Evolutionary conservation across 2,797 vertebrate species (phyloP), one percentile per base, ranked within the genome.

Genomic region (Poeciliopsis presidionis): DNA sequence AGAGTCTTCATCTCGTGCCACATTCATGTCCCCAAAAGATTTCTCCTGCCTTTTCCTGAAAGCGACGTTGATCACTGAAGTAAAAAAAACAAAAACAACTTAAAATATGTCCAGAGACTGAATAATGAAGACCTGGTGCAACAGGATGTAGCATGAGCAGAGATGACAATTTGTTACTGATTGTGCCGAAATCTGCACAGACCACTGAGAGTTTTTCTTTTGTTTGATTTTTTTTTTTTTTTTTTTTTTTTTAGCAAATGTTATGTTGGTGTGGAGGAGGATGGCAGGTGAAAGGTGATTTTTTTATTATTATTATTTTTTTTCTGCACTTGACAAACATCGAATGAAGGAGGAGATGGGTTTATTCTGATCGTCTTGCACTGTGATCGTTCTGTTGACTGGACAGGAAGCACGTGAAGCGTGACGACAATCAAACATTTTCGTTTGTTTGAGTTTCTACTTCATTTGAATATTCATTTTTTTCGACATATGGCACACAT

Each of bases 361-460:
- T 81, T 74, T 61, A 81, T 74, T 78, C 81, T 84, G 53, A 84
- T 84, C 71, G 1, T 76, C 87, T 93, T 94, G 92, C 92, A 92
- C 91, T 92, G 89, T 82, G n/a, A 83, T 70, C 12, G 65, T 82
- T 91, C 81, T 80, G 73, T 78, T 2, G 90, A 87, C 81, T 59
- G 79, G 78, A 87, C 49, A 41, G 76, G 36, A 73, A 43, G 74
- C 67, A 80, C 13, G 74, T 81, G 74, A 85, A 46, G 39, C 63
- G 80, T 69, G 76, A 80, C 75, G 84, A 88, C 88, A 75, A 74
- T 78, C 76, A 81, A 82, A 84, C 72, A 25, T 72, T 61, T 87
- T 72, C 3, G 61, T 84, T 87, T 84, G 78, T 71, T 88, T n/a
- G 5, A 77, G 75, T 81, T 89, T 86, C 75, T 28, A 76, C 73